Percentiles rank a stretch among this genome's conserved stretches.
Conservation (phyloP, 2,797 vertebrate species). For the Synaphobranchus kaupii region DNA sequence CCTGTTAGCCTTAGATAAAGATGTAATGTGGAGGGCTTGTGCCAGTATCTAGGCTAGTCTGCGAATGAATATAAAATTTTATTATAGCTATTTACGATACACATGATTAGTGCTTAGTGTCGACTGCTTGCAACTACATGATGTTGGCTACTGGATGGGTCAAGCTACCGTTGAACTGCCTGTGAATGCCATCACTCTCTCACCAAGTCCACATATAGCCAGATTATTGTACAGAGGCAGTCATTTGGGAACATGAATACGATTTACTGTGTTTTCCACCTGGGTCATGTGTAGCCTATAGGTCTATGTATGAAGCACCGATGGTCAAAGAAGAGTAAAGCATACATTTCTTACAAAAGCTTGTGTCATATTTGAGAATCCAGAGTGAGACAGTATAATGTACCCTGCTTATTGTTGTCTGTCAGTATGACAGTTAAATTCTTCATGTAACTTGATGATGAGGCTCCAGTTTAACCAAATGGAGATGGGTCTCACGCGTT, state of each 20-base stretch:
- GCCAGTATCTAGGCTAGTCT: not conserved
- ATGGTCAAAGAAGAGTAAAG: not conserved
- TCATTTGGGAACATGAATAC: too few species aligned
- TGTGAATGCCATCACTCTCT: not conserved
- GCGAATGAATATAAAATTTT: not conserved
- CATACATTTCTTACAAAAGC: not conserved
- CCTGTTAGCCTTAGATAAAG: not conserved
- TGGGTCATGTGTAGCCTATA: not conserved
- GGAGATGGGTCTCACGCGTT: constrained; percentile 37
- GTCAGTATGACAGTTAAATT: not conserved
- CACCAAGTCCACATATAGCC: not conserved
- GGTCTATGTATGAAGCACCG: not conserved
- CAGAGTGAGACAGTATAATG: not conserved
- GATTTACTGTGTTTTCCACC: not conserved
- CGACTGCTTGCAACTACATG: not conserved
- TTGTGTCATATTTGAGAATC: not conserved
- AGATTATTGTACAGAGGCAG: not conserved
- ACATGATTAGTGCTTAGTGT: not conserved
- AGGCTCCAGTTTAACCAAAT: not conserved
- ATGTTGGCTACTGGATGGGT: not conserved
- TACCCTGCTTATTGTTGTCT: not conserved
- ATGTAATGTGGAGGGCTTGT: not conserved
- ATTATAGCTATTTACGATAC: not conserved
- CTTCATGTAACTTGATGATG: not conserved
- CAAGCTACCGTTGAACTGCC: not conserved